phyloP scores from a whole-genome alignment of 2,797 vertebrate species.

The Pipistrellus kuhlii region DNA sequence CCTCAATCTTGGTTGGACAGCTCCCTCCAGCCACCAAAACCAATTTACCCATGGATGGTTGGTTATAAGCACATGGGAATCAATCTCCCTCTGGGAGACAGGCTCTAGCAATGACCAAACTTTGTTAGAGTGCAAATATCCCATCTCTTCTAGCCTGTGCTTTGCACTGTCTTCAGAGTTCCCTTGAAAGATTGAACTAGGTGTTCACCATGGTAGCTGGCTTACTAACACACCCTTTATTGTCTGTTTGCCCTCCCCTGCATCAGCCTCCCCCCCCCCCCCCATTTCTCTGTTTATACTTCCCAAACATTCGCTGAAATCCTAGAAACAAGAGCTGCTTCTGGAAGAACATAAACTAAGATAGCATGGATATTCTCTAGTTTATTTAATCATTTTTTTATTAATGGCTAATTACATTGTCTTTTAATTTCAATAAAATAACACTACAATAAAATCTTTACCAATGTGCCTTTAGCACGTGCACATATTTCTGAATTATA shows the following conservation, averaged over 20 bases:
- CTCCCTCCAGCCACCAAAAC: not conserved
- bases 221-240: not conserved
- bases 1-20: not conserved
- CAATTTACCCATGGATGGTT: not conserved
- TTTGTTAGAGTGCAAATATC: not conserved
- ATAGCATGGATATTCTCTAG: not conserved
- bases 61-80: not conserved
- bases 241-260: not conserved
- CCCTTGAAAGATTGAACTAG: conserved; percentile 1
- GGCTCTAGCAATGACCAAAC: not conserved
- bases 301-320: not conserved
- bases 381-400: conserved; percentile 24
- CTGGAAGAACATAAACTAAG: not conserved
- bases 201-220: not conserved
- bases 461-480: not conserved
- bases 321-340: not conserved
- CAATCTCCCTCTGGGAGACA: not conserved
- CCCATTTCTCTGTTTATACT: not conserved
- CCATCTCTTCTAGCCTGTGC: not conserved
- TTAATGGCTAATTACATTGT: not conserved
- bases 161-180: not conserved
- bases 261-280: too few relatives aligned
- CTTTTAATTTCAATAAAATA: conserved; percentile 37
- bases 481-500: conserved; percentile 39
- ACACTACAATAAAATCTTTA: conserved; percentile 32